phyloP scores from a whole-genome alignment of 2,797 vertebrate genomes.

The Parotocinclus haroldoi region DNA sequence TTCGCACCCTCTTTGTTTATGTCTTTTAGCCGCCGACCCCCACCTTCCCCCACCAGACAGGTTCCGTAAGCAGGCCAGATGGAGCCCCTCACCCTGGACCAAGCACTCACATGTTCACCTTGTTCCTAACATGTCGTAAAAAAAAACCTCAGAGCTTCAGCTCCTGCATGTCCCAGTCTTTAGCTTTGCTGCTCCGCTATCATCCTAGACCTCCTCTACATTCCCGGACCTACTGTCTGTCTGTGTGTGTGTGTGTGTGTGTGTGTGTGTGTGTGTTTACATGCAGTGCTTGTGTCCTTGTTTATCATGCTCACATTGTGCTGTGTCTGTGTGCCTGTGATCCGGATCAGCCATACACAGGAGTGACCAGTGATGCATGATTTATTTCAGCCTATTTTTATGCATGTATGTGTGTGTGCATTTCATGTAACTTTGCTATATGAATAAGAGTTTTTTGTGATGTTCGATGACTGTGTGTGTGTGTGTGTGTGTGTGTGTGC shows the following conservation, averaged over 20 bases:
- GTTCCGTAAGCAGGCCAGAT: conserved; percentile 58
- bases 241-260: too few relatives aligned
- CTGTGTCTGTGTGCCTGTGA: conserved; percentile 68
- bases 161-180: conserved; percentile 56
- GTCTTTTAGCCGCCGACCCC: conserved; percentile 67
- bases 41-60: conserved; percentile 75
- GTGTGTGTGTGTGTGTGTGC: conserved; percentile 22
- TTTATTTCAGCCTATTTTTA: conserved; percentile 33
- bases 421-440: conserved; percentile 34
- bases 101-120: conserved; percentile 23
- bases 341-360: conserved; percentile 61
- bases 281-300: conserved; percentile 63
- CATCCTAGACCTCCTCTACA: conserved; percentile 41
- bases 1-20: not conserved
- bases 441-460: conserved; percentile 13
- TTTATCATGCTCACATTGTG: conserved; percentile 57
- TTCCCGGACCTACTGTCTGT: conserved; percentile 47
- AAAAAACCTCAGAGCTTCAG: conserved; percentile 13
- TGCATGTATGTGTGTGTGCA: conserved; percentile 44
- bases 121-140: conserved; percentile 15
- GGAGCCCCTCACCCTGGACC: conserved; percentile 19
- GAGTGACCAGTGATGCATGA: conserved; percentile 61
- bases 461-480: conserved; percentile 15
- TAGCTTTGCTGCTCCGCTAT: conserved; percentile 47
- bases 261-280: not conserved